Percentiles rank a stretch among this genome's conserved stretches.
Evolutionary conservation across 2,888 invertebrate genomes (phyloP).

Genomic region (Parthenolecanium corni): DNA sequence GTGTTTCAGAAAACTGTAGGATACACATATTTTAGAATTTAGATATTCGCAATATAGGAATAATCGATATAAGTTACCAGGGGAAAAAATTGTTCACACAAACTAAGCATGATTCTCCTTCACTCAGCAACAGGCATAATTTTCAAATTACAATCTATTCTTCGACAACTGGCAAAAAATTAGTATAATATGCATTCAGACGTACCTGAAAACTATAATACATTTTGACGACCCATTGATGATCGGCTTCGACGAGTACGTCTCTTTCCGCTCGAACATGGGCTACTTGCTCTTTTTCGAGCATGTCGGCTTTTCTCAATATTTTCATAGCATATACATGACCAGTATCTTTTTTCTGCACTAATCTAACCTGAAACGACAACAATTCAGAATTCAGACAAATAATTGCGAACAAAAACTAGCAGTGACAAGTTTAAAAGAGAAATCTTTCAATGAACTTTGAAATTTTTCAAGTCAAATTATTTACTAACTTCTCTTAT

Average conservation of each 20-base stretch:
- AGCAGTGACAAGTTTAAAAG: neutral
- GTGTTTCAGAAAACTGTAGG: no score
- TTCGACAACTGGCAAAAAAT: no score
- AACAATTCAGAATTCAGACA: no score
- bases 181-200: no score
- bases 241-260: constrained; percentile 96
- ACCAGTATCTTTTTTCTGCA: constrained; percentile 98
- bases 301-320: constrained; percentile 94
- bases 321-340: constrained; percentile 99
- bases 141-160: neutral
- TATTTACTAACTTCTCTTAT: no score
- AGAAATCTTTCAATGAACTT: no score
- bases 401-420: neutral
- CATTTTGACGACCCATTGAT: constrained; percentile 99
- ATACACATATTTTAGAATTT: no score
- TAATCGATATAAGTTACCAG: no score
- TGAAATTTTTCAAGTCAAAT: no score
- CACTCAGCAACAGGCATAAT: neutral
- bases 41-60: no score
- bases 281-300: constrained; percentile 97
- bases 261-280: constrained; percentile 97
- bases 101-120: no score
- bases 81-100: no score
- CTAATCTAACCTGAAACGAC: constrained; percentile 74
- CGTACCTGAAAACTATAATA: constrained; percentile 85